phyloP scores from a whole-genome alignment of 2,113 vertebrate species.

The Callionymus lyra region DNA sequence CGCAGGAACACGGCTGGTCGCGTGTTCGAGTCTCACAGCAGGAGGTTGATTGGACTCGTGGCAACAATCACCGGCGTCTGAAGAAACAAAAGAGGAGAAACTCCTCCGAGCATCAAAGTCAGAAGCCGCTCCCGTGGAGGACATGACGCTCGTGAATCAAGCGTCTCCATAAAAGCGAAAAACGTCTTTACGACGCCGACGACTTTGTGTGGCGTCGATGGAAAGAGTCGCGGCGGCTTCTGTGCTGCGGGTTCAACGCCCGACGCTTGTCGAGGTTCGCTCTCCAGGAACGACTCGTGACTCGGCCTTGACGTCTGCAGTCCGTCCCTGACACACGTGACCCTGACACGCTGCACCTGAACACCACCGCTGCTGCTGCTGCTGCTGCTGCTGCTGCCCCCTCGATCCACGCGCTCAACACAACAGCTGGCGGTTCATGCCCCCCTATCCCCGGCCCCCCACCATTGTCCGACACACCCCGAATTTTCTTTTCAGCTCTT shows the following conservation, averaged over 20 bases:
- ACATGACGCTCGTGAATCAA: constrained; percentile 45
- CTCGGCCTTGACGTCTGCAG: constrained; percentile 11
- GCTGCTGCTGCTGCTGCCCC: constrained; percentile 11
- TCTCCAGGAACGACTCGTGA: constrained; percentile 11
- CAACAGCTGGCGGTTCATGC: constrained; percentile 74
- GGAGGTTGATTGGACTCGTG: constrained; percentile 66
- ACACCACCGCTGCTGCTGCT: constrained; percentile 41
- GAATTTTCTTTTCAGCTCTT: constrained; percentile 49
- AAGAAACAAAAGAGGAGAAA: background rate
- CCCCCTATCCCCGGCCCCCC: constrained; percentile 48
- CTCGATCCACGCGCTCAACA: constrained; percentile 63
- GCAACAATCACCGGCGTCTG: constrained; percentile 30
- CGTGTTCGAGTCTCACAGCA: constrained; percentile 43
- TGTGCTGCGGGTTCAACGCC: background rate
- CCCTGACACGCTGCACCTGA: constrained; percentile 22
- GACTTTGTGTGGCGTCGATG: constrained; percentile 45
- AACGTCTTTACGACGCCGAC: constrained; percentile 51
- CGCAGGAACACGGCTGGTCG: no score
- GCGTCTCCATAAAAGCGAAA: background rate
- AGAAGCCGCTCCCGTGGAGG: constrained; percentile 23
- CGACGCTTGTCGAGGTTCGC: background rate
- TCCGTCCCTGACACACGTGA: no score
- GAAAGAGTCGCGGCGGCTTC: no score
- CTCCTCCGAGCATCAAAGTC: background rate
- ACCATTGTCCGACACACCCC: constrained; percentile 42